These are phyloP conservation scores for Microtus pennsylvanicus DNA, from an alignment of 2,113 vertebrate genomes.

Conservation along the genomic window DNA sequence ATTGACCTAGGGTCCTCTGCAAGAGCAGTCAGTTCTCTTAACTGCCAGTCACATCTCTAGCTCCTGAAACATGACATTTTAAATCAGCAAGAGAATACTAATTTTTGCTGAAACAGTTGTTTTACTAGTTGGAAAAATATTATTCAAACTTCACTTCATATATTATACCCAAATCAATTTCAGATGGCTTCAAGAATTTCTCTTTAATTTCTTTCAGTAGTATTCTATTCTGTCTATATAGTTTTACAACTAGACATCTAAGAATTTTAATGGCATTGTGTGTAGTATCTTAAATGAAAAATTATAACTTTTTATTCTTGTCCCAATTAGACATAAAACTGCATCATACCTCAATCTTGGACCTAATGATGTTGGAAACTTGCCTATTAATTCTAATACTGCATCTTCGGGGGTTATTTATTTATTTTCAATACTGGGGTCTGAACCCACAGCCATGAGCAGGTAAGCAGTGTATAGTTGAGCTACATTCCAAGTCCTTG, in stretches of 20 bases:
- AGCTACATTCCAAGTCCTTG: neutral
- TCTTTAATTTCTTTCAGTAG: slow-evolving; percentile 3
- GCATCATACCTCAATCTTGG: neutral
- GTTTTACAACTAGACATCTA: neutral
- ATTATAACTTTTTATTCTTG: neutral
- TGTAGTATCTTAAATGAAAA: neutral
- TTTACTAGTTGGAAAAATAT: slow-evolving; percentile 36
- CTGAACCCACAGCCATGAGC: neutral
- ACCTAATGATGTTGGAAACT: slow-evolving; percentile 14
- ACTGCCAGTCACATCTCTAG: neutral
- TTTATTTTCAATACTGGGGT: neutral
- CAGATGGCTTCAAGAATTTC: slow-evolving; percentile 13
- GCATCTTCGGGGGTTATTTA: neutral
- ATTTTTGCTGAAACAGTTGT: neutral
- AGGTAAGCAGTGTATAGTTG: neutral
- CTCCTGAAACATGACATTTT: neutral
- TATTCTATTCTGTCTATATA: neutral
- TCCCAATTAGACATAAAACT: neutral
- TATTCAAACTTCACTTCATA: slow-evolving; percentile 39
- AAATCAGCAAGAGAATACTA: neutral
- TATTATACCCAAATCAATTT: slow-evolving; percentile 23
- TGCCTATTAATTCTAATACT: slow-evolving; percentile 26
- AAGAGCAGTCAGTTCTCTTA: neutral
- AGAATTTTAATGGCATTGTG: neutral
- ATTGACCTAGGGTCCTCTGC: neutral